Evolutionary conservation across 2,888 invertebrate genomes (phyloP), one percentile per base, ranked within the genome.

Genomic region (Netelia fuscicornis): DNA sequence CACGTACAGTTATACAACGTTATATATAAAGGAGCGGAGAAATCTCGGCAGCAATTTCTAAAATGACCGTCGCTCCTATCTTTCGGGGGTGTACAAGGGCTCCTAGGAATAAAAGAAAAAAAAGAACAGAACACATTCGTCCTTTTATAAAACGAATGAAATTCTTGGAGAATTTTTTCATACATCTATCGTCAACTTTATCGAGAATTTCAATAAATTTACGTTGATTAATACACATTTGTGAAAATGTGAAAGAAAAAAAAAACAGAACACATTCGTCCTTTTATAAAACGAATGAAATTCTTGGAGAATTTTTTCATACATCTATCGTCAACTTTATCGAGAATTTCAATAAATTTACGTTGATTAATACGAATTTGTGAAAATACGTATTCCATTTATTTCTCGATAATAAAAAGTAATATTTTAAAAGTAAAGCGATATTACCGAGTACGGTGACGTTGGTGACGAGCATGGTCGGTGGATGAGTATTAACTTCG

Each of bases 401-500:
- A 30, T 30, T 30, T 30, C 30, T 5, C 5, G 30, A 5, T 30
- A 5, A 30, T 30, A 30, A 30, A 30, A 30, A 30, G 30, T 30
- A 0, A 30, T 30, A 30, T 30, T 30, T 30, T 30, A 30, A 30
- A 30, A 30, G 5, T 5, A 25, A 25, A 25, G 5, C 5, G 3
- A 30, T 30, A 30, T 30, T 95, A 97, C 97, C 96, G 92, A 97
- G 94, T 89, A 97, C 96, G 87, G 96, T 96, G 88, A 97, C 95
- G 92, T 97, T 97, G 84, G 97, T 96, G 90, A 96, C 95, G 91
- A 97, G 96, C 88, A 97, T 96, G 89, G 96, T 95, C 30, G 97
- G 97, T 25, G 97, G 97, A 94, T 97, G 96, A 64, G 97, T 97
- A 80, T 97, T 97, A 92, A 97, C 96, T 95, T 97, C 97, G 94